Percentiles rank a stretch among this genome's conserved stretches.
Evolutionary conservation across 2,113 vertebrate species (phyloP).

Genomic region (Cettia cetti): DNA sequence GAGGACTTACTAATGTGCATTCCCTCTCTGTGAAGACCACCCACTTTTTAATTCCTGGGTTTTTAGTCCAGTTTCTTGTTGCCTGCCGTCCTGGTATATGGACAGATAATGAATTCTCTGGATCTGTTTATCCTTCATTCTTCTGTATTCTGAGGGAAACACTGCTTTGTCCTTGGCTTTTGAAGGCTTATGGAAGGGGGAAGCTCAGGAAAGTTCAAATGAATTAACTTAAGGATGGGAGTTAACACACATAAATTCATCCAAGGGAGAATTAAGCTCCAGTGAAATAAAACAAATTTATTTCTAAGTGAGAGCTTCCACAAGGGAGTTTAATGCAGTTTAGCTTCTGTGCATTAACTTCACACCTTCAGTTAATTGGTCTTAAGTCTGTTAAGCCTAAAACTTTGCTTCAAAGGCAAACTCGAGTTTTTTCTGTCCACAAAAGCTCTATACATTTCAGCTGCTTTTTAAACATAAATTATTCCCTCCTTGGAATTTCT

Average conservation of each 20-base stretch:
- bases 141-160: neutral
- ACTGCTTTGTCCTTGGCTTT: neutral
- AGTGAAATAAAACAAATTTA: constrained; percentile 12
- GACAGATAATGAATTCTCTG: neutral
- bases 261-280: constrained; percentile 5
- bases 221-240: constrained; percentile 2
- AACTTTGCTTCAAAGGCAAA: constrained; percentile 14
- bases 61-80: neutral
- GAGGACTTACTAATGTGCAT: neutral
- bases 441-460: neutral
- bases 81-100: neutral
- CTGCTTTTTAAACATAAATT: neutral
- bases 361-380: constrained; percentile 6
- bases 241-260: constrained; percentile 4
- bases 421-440: neutral
- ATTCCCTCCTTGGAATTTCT: neutral
- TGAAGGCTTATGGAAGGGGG: neutral
- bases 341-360: neutral
- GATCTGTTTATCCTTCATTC: neutral
- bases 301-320: neutral
- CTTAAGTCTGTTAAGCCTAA: neutral
- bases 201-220: constrained; percentile 1
- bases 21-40: neutral
- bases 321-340: neutral
- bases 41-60: neutral